Conservation (phyloP, 2,797 vertebrate species). For the Gila robusta region DNA sequence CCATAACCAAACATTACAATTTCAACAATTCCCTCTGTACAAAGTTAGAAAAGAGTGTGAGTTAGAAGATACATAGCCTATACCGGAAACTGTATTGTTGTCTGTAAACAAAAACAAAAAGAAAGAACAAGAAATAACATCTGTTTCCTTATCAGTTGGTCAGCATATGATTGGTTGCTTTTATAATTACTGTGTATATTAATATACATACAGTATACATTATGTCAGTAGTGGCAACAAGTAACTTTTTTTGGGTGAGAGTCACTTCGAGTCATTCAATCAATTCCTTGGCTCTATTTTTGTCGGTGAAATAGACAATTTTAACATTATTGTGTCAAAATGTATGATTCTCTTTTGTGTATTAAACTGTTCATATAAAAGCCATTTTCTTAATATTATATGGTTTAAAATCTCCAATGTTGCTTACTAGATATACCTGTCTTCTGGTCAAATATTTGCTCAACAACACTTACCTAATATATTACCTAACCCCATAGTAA, state of each 20-base stretch:
- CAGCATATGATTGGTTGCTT: background rate
- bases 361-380: background rate
- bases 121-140: background rate
- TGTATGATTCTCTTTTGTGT: background rate
- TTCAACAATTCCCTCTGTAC: background rate
- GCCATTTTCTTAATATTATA: background rate
- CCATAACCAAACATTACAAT: background rate
- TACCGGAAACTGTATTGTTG: background rate
- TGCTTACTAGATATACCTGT: background rate
- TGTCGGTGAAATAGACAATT: background rate
- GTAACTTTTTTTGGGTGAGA: background rate
- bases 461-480: slow-evolving; percentile 9
- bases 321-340: background rate
- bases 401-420: background rate
- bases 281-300: background rate
- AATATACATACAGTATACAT: background rate
- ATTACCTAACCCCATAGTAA: slow-evolving; percentile 22
- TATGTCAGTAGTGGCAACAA: background rate
- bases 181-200: background rate
- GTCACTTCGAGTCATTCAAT: background rate
- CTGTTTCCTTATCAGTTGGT: background rate
- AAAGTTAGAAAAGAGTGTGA: background rate
- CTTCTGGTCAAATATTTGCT: slow-evolving; percentile 35
- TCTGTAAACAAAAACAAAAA: background rate
- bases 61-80: background rate